These are phyloP conservation scores for Napeogenes inachia DNA, from an alignment of 2,888 invertebrate genomes.

Conservation along the genomic window DNA sequence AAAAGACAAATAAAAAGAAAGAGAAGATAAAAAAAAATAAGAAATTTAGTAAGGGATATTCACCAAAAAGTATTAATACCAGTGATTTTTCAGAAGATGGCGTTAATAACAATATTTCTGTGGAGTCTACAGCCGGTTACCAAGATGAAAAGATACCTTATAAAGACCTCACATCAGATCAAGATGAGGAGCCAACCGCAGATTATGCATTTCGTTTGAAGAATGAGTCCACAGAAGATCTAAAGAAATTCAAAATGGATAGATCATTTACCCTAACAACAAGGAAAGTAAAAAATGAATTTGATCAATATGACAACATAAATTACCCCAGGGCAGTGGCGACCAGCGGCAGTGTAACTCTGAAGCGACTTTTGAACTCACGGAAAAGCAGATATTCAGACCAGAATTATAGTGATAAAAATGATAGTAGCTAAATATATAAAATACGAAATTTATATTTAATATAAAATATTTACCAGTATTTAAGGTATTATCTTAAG, in stretches of 20 bases:
- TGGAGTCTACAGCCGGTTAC: not conserved
- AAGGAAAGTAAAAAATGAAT: slow-evolving; percentile 31
- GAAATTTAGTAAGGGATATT: not conserved
- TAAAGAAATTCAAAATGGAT: not conserved
- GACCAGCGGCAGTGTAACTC: slow-evolving; percentile 34
- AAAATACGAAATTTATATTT: too few species aligned
- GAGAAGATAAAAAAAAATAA: not conserved
- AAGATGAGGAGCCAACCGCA: not conserved
- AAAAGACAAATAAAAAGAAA: not conserved
- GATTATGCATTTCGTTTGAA: not conserved
- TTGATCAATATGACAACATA: slow-evolving; percentile 40
- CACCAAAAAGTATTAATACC: not conserved
- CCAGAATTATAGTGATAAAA: too few species aligned
- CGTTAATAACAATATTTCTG: not conserved
- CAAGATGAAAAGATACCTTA: not conserved
- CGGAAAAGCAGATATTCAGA: slow-evolving; percentile 7
- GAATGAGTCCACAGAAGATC: not conserved
- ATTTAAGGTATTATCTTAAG: too few species aligned
- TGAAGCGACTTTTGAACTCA: slow-evolving; percentile 27
- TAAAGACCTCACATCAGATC: not conserved
- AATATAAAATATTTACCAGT: too few species aligned
- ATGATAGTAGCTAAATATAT: too few species aligned
- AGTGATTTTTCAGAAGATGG: not conserved
- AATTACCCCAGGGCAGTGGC: slow-evolving; percentile 35
- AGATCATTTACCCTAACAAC: slow-evolving; percentile 29